Evolutionary conservation across 2,888 invertebrate genomes (phyloP).

Genomic region (Polydrusus pterygomalis): DNA sequence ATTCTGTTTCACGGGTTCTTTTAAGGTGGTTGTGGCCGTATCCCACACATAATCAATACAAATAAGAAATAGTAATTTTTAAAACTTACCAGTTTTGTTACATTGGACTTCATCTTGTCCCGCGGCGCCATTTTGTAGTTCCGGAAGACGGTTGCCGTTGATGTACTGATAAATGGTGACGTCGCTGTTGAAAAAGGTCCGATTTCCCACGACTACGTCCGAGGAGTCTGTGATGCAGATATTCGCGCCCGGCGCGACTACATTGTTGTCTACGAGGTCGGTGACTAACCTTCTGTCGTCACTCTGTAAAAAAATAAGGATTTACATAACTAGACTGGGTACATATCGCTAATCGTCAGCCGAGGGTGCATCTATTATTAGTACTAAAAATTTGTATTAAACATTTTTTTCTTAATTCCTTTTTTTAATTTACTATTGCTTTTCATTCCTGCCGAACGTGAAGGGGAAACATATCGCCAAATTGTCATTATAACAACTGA

Average conservation of each 20-base stretch:
- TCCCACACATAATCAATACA: too few species aligned
- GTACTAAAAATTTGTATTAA: too few species aligned
- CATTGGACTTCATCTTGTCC: constrained; percentile 9
- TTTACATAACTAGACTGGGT: neutral
- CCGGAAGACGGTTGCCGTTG: neutral
- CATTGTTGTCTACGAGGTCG: neutral
- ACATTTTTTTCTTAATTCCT: too few species aligned
- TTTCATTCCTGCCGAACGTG: too few species aligned
- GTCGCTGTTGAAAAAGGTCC: constrained; percentile 1
- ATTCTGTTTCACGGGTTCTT: too few species aligned
- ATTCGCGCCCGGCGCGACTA: neutral
- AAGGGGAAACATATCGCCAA: too few species aligned
- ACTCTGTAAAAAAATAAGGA: neutral
- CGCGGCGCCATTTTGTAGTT: neutral
- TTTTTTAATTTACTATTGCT: too few species aligned
- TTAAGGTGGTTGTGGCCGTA: too few species aligned
- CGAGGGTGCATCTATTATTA: too few species aligned
- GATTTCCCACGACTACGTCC: neutral
- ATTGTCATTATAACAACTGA: too few species aligned
- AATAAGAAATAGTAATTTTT: neutral
- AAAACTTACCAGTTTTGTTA: constrained; percentile 25
- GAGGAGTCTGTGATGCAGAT: neutral
- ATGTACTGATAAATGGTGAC: constrained; percentile 18
- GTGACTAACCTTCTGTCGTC: neutral
- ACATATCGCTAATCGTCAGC: too few species aligned